phyloP scores from a whole-genome alignment of 2,113 vertebrate genomes.

The Bujurquina vittata region DNA sequence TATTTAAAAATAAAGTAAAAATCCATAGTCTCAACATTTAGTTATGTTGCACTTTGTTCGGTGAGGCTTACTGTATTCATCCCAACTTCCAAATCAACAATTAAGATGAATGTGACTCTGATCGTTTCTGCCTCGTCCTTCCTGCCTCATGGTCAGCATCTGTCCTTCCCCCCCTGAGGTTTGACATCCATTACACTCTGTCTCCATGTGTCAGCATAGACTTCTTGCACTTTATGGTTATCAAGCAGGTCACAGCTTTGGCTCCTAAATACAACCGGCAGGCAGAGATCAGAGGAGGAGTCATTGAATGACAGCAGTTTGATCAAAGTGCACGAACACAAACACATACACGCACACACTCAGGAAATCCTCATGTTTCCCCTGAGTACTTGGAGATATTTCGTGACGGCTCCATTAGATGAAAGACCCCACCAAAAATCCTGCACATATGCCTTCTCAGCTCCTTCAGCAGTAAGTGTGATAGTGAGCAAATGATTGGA shows the following conservation, averaged over 20 bases:
- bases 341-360: conserved; percentile 17
- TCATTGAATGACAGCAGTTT: conserved; percentile 60
- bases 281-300: conserved; percentile 56
- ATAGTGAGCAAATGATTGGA: background rate
- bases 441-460: conserved; percentile 34
- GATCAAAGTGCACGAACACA: conserved; percentile 53
- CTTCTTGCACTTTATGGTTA: conserved; percentile 49
- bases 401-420: conserved; percentile 46
- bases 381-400: conserved; percentile 37
- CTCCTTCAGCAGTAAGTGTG: conserved; percentile 32
- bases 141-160: conserved; percentile 57
- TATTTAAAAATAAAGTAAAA: background rate
- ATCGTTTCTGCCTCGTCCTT: conserved; percentile 50
- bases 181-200: conserved; percentile 56
- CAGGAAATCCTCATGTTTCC: conserved; percentile 38
- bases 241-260: conserved; percentile 52
- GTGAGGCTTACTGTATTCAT: background rate
- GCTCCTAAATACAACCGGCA: conserved; percentile 42
- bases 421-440: conserved; percentile 37
- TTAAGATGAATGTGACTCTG: conserved; percentile 18
- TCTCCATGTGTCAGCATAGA: conserved; percentile 50
- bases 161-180: conserved; percentile 58
- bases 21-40: no score
- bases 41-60: background rate
- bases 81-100: background rate